A percentile compares a stretch with the other conserved stretches of the same genome.
Evolutionary conservation across 2,888 invertebrate genomes (phyloP).

Genomic region (Brassicogethes aeneus): DNA sequence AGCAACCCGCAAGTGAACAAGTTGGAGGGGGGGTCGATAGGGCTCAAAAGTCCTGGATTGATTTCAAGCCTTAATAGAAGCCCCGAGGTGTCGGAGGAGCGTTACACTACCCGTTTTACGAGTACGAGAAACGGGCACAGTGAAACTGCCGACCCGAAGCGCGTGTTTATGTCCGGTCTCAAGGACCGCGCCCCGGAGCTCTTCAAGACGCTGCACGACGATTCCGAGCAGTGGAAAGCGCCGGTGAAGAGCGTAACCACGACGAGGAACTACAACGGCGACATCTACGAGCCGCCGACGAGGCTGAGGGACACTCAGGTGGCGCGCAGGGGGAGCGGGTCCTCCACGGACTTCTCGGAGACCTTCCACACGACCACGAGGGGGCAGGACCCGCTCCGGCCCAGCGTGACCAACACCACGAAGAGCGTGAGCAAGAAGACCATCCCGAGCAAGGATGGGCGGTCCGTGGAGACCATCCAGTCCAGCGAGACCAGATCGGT

Average conservation of each 20-base stretch:
- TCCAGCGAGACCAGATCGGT: constrained; percentile 63
- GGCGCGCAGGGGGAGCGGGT: constrained; percentile 53
- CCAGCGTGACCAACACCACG: constrained; percentile 62
- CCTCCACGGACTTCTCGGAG: constrained; percentile 62
- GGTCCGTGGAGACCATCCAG: constrained; percentile 58
- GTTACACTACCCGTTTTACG: constrained; percentile 48
- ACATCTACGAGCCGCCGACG: constrained; percentile 40
- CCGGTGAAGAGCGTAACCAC: constrained; percentile 31
- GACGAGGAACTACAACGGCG: constrained; percentile 30
- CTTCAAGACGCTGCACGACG: constrained; percentile 59
- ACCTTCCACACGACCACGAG: constrained; percentile 61
- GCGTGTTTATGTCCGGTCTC: constrained; percentile 58
- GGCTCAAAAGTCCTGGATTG: constrained; percentile 77
- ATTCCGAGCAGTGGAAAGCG: constrained; percentile 39
- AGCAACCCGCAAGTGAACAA: constrained; percentile 70
- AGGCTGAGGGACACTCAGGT: constrained; percentile 32
- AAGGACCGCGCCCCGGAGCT: constrained; percentile 64
- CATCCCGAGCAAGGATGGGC: constrained; percentile 54
- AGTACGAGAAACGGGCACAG: constrained; percentile 48
- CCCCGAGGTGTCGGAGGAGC: constrained; percentile 47
- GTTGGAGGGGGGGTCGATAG: constrained; percentile 59
- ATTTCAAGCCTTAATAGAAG: constrained; percentile 79
- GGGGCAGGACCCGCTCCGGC: constrained; percentile 56
- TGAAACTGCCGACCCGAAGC: constrained; percentile 40
- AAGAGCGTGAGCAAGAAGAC: constrained; percentile 62